Evolutionary conservation across 1,140 invertebrate species (phyloP).

Genomic region (Pissodes strobi): DNA sequence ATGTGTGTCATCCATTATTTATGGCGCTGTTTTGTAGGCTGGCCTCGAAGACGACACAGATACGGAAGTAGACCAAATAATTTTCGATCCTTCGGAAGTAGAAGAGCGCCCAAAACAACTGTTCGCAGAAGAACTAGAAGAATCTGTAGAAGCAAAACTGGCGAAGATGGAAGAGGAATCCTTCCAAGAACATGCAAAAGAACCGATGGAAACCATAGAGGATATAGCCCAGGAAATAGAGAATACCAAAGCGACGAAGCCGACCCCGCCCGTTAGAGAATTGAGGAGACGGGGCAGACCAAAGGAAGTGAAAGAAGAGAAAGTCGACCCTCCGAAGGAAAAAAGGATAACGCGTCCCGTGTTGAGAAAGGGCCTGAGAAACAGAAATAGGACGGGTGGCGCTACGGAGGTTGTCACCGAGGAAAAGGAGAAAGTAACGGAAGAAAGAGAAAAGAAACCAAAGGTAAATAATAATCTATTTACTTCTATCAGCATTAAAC

Average conservation of each 20-base stretch:
- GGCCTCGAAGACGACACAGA: constrained; percentile 1
- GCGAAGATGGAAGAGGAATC: not conserved
- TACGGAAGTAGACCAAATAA: not conserved
- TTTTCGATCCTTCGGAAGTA: too few species aligned
- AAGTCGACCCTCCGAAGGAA: not conserved
- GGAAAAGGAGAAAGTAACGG: constrained; percentile 35
- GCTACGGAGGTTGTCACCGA: constrained; percentile 46
- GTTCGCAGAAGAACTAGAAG: too few species aligned
- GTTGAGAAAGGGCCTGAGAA: constrained; percentile 13
- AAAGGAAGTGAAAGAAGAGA: constrained; percentile 9
- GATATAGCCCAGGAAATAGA: constrained; percentile 30
- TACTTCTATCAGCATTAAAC: too few species aligned
- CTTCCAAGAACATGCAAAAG: not conserved
- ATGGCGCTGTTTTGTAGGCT: too few species aligned
- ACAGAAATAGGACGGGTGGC: constrained; percentile 42
- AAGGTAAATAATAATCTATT: too few species aligned
- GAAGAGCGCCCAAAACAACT: too few species aligned
- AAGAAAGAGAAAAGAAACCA: constrained; percentile 31
- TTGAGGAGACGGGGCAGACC: constrained; percentile 7
- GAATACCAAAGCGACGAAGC: constrained; percentile 11
- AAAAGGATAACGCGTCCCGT: not conserved
- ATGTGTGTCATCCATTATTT: too few species aligned
- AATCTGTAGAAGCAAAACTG: constrained; percentile 10
- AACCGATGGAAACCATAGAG: constrained; percentile 19
- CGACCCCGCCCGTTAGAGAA: not conserved